Base-by-base conservation (phyloP, 2,113 vertebrate genomes). In the Acrocephalus arundinaceus region DNA sequence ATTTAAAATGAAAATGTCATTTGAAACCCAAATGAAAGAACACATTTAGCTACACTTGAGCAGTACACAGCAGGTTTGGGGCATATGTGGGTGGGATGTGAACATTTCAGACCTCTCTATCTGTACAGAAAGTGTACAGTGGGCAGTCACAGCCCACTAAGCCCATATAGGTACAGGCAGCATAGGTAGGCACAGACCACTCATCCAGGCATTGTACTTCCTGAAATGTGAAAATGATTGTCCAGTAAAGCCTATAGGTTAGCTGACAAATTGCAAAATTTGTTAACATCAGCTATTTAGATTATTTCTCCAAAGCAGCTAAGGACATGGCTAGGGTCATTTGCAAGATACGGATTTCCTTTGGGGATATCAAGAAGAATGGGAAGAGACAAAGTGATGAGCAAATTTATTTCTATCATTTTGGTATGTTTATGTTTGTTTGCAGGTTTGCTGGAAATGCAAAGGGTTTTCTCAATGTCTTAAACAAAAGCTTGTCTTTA, bases 1-100 rank as follows among this genome's bases (percentile, higher is more conserved):
- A 87, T 93, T 86, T 85, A 59, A 89, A 93, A 87, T 87, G 57
- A 95, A 78, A 79, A 87, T 91, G 78, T 86, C 54, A 71, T 91
- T 92, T 94, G 84, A 94, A 94, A 88, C 70, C 46, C 51, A 62
- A 87, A 80, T 35, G 77, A 80, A 96, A 91, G 81, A 52, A 43
- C 43, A n/a, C 54, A 54, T 87, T 92, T 80, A 88, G 48, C 51
- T 89, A 27, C 65, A 68, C 54, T 89, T 83, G 19, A 81, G 33
- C 57, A 73, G 35, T 20, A 43, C 65, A 37, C 49, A 57, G 59
- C 57, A 79, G 52, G 39, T 85, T 87, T 84, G 61, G 70, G 71
- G 27, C 18, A 16, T 59, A 45, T 31, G 73, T 89, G 80, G 58
- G 86, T 90, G 88, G 52, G 65, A 45, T 54, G 25, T 70, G 61